phyloP scores from a whole-genome alignment of 2,888 invertebrate genomes.

The Troilus luridus region DNA sequence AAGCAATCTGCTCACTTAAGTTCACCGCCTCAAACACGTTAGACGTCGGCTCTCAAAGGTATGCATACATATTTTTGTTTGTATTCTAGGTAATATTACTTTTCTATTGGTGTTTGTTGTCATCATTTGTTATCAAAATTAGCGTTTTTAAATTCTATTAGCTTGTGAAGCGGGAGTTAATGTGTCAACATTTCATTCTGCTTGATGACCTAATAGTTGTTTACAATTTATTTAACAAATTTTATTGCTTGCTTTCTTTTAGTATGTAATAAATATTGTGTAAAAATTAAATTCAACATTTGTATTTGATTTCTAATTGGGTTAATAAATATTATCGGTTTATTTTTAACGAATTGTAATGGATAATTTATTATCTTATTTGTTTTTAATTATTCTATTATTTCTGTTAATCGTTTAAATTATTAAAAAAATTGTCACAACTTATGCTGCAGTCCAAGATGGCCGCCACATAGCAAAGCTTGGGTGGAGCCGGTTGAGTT shows the following conservation, averaged over 20 bases:
- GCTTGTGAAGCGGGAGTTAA: neutral
- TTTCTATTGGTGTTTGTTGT: neutral
- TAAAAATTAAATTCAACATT: neutral
- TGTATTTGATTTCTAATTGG: no score
- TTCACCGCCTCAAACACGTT: conserved; percentile 5
- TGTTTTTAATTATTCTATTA: neutral
- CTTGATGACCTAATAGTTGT: neutral
- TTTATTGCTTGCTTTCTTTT: neutral
- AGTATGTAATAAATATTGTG: neutral
- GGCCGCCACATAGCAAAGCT: conserved; percentile 30
- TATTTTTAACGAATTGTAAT: no score
- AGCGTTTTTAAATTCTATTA: neutral
- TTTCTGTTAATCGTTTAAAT: neutral
- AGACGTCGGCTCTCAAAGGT: conserved; percentile 17
- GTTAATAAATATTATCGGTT: no score
- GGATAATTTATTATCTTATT: neutral
- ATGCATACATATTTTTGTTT: conserved; percentile 10
- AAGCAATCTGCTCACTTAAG: neutral
- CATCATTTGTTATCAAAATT: neutral
- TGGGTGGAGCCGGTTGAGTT: conserved; percentile 48
- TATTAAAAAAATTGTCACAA: no score
- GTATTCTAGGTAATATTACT: neutral
- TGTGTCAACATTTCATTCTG: neutral
- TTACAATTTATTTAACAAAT: neutral
- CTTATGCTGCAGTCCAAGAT: conserved; percentile 49